Conservation (phyloP, 2,888 invertebrate species). For the Cephus spinipes region DNA sequence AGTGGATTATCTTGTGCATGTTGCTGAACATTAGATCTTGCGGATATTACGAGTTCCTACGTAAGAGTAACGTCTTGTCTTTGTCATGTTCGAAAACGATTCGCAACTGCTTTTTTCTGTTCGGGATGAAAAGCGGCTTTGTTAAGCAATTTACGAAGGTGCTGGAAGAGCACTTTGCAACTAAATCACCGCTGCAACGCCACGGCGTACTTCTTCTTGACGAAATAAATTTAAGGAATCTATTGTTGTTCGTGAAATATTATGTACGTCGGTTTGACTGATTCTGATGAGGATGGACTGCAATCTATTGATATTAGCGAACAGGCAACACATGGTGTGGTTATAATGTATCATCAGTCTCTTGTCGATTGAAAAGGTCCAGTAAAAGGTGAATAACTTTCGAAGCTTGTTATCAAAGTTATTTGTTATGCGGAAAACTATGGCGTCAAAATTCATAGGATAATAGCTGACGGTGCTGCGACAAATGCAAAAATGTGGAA, state of each 20-base stretch:
- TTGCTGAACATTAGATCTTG: slow-evolving; percentile 36
- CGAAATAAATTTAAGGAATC: slow-evolving; percentile 33
- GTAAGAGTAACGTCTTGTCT: slow-evolving; percentile 29
- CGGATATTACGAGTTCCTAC: slow-evolving; percentile 32
- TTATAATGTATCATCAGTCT: slow-evolving; percentile 26
- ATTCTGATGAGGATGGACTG: slow-evolving; percentile 31
- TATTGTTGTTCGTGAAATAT: slow-evolving; percentile 25
- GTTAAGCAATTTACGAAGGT: slow-evolving; percentile 31
- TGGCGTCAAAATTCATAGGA: slow-evolving; percentile 22
- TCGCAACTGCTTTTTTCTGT: slow-evolving; percentile 26
- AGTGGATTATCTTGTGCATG: slow-evolving; percentile 33
- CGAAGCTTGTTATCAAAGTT: slow-evolving; percentile 14
- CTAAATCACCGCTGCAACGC: slow-evolving; percentile 21
- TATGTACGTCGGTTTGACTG: slow-evolving; percentile 31
- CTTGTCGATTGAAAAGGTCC: slow-evolving; percentile 15
- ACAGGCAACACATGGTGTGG: slow-evolving; percentile 28
- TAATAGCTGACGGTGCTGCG: slow-evolving; percentile 20
- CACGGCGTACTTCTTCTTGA: slow-evolving; percentile 32
- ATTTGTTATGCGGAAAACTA: slow-evolving; percentile 20
- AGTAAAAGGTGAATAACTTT: slow-evolving; percentile 17
- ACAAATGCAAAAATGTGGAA: slow-evolving; percentile 20
- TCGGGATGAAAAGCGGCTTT: slow-evolving; percentile 27
- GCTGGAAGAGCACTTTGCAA: slow-evolving; percentile 21
- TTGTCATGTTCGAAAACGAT: slow-evolving; percentile 33
- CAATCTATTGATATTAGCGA: slow-evolving; percentile 18